Percentiles rank a stretch among this genome's conserved stretches.
phyloP scores from a whole-genome alignment of 2,888 invertebrate species.

The Caenorhabditis afra region DNA sequence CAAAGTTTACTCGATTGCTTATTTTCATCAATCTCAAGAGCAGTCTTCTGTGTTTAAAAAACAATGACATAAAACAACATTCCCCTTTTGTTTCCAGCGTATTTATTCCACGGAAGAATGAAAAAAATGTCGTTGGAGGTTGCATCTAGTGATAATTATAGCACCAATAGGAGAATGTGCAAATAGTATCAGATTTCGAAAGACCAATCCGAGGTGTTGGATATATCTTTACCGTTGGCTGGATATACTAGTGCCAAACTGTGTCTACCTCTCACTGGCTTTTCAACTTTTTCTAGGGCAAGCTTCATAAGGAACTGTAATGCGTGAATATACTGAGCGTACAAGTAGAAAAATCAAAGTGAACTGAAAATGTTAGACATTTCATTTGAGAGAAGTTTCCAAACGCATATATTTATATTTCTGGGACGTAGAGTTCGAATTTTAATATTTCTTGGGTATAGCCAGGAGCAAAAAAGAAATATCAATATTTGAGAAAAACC shows the following conservation, averaged over 20 bases:
- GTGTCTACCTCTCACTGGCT: too few species aligned
- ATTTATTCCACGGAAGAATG: conserved; percentile 1
- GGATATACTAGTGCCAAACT: not conserved
- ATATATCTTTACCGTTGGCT: conserved; percentile 13
- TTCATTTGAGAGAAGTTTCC: too few species aligned
- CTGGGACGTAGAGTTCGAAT: conserved; percentile 16
- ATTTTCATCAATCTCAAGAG: conserved; percentile 35
- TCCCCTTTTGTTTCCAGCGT: not conserved
- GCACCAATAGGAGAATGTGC: conserved; percentile 28
- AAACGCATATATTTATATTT: not conserved
- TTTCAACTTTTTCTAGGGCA: too few species aligned
- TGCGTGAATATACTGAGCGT: too few species aligned
- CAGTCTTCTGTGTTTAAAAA: conserved; percentile 26
- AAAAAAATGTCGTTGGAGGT: conserved; percentile 8
- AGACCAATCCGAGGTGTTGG: conserved; percentile 32
- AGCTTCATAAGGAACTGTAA: too few species aligned
- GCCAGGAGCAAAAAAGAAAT: conserved; percentile 54
- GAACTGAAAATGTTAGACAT: too few species aligned
- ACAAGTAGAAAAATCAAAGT: too few species aligned
- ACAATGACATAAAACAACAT: conserved; percentile 32
- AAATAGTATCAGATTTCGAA: conserved; percentile 52
- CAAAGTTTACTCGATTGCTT: too few species aligned
- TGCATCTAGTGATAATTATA: conserved; percentile 28
- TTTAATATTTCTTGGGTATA: conserved; percentile 13
- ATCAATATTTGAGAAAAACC: conserved; percentile 45